A percentile compares a stretch with the other conserved stretches of the same genome.
These are phyloP conservation scores for Mycteria americana DNA, from an alignment of 2,797 vertebrate species.

Conservation along the genomic window DNA sequence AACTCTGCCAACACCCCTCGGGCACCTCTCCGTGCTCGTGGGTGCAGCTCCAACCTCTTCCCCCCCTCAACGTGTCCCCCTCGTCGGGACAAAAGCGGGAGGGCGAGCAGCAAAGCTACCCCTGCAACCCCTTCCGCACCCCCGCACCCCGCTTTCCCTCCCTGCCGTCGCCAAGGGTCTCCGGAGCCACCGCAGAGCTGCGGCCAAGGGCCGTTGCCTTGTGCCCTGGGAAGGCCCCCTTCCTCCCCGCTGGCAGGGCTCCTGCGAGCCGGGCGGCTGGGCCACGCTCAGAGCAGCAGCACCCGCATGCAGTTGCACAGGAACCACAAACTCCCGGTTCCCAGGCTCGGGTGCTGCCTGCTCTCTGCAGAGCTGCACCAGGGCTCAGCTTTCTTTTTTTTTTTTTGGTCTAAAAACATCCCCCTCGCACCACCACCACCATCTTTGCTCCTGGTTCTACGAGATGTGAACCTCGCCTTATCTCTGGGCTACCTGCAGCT, in stretches of 20 bases:
- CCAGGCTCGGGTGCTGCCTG: neutral
- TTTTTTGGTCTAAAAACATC: neutral
- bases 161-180: neutral
- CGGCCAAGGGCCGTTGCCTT: neutral
- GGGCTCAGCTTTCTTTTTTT: neutral
- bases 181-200: neutral
- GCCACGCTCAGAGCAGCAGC: neutral
- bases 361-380: conserved; percentile 7
- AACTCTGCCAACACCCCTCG: neutral
- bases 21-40: accelerated
- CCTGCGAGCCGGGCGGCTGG: neutral
- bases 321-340: conserved; percentile 3
- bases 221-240: neutral
- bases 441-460: neutral
- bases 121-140: accelerated
- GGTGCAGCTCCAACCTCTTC: neutral
- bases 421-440: no score
- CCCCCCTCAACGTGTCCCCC: accelerated
- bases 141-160: neutral
- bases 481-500: neutral
- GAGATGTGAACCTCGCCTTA: neutral
- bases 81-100: accelerated
- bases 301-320: neutral
- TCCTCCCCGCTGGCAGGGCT: neutral
- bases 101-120: neutral